Evolutionary conservation across 2,888 invertebrate species (phyloP), one percentile per base, ranked within the genome.

Genomic region (Andrena flavipes): DNA sequence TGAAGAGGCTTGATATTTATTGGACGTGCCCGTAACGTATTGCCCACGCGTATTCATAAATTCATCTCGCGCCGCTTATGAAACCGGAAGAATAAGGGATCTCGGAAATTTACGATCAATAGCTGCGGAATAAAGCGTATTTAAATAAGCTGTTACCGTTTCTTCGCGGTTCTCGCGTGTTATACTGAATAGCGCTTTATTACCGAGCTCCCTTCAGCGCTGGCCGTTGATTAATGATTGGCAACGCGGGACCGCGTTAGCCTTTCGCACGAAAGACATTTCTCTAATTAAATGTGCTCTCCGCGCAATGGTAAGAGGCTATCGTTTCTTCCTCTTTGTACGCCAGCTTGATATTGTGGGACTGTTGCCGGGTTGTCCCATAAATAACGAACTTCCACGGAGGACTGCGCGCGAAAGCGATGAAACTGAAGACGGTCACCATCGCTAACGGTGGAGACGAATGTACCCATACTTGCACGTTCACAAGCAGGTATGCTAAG

Each of bases 1-100:
- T 84, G 83, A 85, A 86, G 82, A 87, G 82, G 80, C 78, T 75
- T 71, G 82, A 76, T 82, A 82, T 82, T 82, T 82, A 82, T 82
- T 82, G 20, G 82, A 82, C 82, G 63, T 64, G 60, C 16, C 49
- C 64, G 82, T 76, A 82, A 82, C 42, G 82, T 82, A 82, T 82
- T 82, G 62, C 82, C 82, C 71, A 69, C 76, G 72, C 76, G 75
- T 56, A 59, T 67, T 29, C 82, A 82, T 82, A 82, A 82, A 82
- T 82, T 72, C 82, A 72, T 82, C 72, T 68, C 23, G 30, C 30
- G 20, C 49, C 75, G 63, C 76, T 82, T 82, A 71, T 54, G 82
- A 82, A 82, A 82, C 76, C 82, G 82, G 72, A 76, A 76, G 76
- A 82, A 82, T 72, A 72, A 72, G 82, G 63, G 35, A 82, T 71